phyloP scores from a whole-genome alignment of 2,113 vertebrate genomes.

The Carassius gibelio region DNA sequence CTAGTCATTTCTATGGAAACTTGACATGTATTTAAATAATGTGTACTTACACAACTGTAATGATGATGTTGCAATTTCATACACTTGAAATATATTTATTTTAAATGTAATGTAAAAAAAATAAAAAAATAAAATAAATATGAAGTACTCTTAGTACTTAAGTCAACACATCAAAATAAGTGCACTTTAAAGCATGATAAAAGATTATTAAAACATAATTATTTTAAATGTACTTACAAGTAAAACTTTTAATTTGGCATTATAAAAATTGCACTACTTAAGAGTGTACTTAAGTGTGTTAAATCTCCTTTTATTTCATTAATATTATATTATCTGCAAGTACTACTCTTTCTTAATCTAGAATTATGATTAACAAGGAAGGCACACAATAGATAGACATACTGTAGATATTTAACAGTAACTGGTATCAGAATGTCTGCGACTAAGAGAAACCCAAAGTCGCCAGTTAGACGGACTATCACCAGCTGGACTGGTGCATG shows the following conservation, averaged over 20 bases:
- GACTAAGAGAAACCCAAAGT: conserved; percentile 11
- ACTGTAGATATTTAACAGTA: background rate
- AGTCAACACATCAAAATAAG: background rate
- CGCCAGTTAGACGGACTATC: conserved; percentile 58
- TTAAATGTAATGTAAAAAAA: background rate
- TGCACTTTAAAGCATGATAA: background rate
- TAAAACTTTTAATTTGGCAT: too few relatives aligned
- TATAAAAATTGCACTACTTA: too few relatives aligned
- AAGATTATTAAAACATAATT: background rate
- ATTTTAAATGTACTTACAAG: too few relatives aligned
- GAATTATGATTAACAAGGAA: background rate
- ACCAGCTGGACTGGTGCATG: conserved; percentile 63
- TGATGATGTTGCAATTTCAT: background rate
- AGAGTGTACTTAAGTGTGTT: too few relatives aligned
- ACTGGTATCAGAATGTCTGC: background rate
- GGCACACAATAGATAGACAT: background rate
- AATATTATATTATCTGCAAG: too few relatives aligned
- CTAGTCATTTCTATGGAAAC: background rate
- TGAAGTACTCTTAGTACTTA: background rate
- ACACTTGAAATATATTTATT: background rate
- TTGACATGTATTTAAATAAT: background rate
- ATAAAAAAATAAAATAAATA: background rate
- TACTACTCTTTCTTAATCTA: too few relatives aligned
- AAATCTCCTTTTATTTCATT: too few relatives aligned
- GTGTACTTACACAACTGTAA: background rate